Evolutionary conservation across 2,797 vertebrate genomes (phyloP).

Genomic region (Denticeps clupeoides): DNA sequence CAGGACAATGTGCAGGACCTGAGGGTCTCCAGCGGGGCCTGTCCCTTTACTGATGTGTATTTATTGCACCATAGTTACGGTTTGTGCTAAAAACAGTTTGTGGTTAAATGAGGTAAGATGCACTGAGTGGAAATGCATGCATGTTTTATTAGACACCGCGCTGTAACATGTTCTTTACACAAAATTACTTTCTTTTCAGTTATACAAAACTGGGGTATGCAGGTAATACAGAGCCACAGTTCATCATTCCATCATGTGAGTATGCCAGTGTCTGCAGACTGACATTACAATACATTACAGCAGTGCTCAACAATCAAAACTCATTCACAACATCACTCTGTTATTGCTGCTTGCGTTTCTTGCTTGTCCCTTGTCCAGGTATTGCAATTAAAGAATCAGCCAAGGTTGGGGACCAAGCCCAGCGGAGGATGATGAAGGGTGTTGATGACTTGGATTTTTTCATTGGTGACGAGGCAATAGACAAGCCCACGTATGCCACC

Average conservation of each 20-base stretch:
- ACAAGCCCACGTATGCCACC: constrained; percentile 91
- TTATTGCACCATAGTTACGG: too few relatives aligned
- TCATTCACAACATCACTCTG: too few relatives aligned
- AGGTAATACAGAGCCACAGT: constrained; percentile 95
- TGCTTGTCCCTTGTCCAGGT: constrained; percentile 52
- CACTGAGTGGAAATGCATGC: background rate
- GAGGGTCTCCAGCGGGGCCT: too few relatives aligned
- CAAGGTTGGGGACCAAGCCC: constrained; percentile 92
- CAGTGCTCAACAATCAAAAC: background rate
- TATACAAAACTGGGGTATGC: constrained; percentile 97
- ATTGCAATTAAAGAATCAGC: constrained; percentile 97
- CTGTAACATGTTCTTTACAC: background rate
- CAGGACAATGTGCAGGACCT: too few relatives aligned
- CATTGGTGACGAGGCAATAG: constrained; percentile 94
- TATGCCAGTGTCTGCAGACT: constrained; percentile 29
- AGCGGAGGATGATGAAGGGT: constrained; percentile 93
- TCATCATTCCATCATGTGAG: constrained; percentile 98
- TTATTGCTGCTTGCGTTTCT: too few relatives aligned
- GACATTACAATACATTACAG: background rate
- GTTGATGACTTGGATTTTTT: constrained; percentile 97
- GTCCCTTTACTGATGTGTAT: too few relatives aligned
- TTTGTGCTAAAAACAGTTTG: background rate
- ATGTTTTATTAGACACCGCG: background rate
- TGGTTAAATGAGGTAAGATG: background rate
- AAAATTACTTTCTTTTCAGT: constrained; percentile 54